Evolutionary conservation across 2,113 vertebrate genomes (phyloP), one percentile per base, ranked within the genome.

Genomic region (Laticauda laticaudata): DNA sequence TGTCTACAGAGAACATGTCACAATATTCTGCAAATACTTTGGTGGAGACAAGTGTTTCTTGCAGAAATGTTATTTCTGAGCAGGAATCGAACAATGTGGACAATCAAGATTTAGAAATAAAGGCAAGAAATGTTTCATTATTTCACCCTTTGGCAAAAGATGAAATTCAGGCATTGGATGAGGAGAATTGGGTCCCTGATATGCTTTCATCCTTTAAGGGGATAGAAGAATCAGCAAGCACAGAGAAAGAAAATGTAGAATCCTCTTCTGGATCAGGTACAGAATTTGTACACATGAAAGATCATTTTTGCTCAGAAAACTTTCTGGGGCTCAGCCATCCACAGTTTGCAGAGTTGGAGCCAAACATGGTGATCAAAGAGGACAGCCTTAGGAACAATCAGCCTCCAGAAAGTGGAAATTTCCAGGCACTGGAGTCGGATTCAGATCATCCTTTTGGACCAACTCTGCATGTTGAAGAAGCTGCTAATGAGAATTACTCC

Each of bases 281-380:
- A 53, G 86, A 88, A 91, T 93, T 56, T 64, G 69, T 53, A 24
- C 90, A 81, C 59, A 14, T 2, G 26, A 93, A 90, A 87, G 26
- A 0, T 87, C 21, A 45, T 56, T 6, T 24, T 93, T 92, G 26
- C 26, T 94, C 92, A 39, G 85, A 94, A 93, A 94, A 89, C 26
- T 45, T 89, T 86, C 34, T 23, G 88, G 92, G 92, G 89, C 88
- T 48, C 87, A 91, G 51, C 2, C 1, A 2, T 0, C 64, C 23
- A 26, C 55, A 54, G 3, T 95, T 94, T 94, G 91, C 94, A 34
- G 94, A 94, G 53, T 93, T 89, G 61, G 95, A 92, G 1, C 55
- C 90, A 54, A 92, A 20, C 0, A 7, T 91, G 81, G 64, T 89
- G 3, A 57, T 89, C 56, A 91, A 91, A 39, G 90, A 94, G 0